Conservation (phyloP, 2,113 vertebrate species). For the Carlito syrichta region DNA sequence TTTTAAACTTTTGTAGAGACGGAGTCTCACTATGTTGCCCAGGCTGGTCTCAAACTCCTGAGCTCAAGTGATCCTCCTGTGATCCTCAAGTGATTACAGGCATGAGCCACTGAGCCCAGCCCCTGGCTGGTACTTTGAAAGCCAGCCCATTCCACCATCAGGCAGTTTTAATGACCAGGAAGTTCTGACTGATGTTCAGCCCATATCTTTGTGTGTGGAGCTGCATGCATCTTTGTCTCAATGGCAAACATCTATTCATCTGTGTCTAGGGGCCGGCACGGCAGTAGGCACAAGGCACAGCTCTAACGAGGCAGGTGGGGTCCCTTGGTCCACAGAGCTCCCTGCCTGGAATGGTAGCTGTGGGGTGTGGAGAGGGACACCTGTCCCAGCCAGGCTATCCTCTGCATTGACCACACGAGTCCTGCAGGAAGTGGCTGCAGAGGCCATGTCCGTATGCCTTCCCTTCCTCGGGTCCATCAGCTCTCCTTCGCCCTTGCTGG, state of each 20-base stretch:
- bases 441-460: rapidly evolving
- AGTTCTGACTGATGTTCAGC: not conserved
- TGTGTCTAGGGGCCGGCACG: not conserved
- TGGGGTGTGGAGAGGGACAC: rapidly evolving
- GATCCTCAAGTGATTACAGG: too few species aligned
- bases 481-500: not conserved
- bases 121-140: not conserved
- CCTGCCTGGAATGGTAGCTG: not conserved
- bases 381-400: not conserved
- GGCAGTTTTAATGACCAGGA: not conserved
- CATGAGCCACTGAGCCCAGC: too few species aligned
- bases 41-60: too few species aligned
- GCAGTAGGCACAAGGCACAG: not conserved
- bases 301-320: not conserved
- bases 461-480: rapidly evolving
- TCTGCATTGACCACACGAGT: not conserved
- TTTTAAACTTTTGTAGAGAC: too few species aligned
- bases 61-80: too few species aligned
- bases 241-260: not conserved
- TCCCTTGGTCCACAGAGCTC: not conserved
- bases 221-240: not conserved
- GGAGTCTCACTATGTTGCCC: too few species aligned
- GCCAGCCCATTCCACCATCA: not conserved
- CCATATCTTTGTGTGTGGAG: not conserved
- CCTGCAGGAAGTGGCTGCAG: not conserved